Percentiles rank a stretch among this genome's conserved stretches.
Conservation (phyloP, 2,113 vertebrate genomes). For the Microtus ochrogaster region DNA sequence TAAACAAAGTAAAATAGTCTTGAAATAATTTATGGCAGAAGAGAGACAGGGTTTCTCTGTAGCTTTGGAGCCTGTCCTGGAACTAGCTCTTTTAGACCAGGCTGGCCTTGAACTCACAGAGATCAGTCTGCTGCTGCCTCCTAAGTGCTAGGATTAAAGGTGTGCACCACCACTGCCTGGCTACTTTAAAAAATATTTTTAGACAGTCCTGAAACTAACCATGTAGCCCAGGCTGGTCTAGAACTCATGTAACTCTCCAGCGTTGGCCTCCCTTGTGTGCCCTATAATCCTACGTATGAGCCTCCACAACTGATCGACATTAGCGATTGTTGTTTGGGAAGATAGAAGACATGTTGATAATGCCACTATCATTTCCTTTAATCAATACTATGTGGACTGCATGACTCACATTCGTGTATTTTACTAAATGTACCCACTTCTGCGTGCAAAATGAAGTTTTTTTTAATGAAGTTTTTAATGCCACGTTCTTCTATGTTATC, state of each 20-base stretch:
- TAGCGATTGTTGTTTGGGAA: constrained; percentile 40
- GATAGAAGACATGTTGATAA: constrained; percentile 30
- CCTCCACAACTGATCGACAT: background rate
- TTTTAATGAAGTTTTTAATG: constrained; percentile 31
- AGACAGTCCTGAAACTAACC: background rate
- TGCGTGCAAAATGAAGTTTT: constrained; percentile 13
- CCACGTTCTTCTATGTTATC: background rate
- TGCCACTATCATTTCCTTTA: background rate
- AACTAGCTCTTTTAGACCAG: background rate
- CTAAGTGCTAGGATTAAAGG: background rate
- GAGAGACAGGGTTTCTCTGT: background rate
- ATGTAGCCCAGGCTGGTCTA: background rate
- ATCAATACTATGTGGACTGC: constrained; percentile 20
- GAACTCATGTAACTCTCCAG: background rate
- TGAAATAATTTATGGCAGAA: constrained; percentile 8
- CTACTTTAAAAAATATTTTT: background rate
- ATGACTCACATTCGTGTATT: background rate
- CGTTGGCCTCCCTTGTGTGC: background rate
- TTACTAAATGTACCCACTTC: constrained; percentile 37
- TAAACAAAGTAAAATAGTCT: constrained; percentile 17
- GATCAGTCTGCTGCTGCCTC: background rate
- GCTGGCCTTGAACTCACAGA: background rate
- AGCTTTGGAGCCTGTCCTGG: background rate
- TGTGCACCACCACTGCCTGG: background rate
- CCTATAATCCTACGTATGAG: background rate